Base-by-base conservation (phyloP, 2,797 vertebrate genomes). In the Cyprinodon diabolis region DNA sequence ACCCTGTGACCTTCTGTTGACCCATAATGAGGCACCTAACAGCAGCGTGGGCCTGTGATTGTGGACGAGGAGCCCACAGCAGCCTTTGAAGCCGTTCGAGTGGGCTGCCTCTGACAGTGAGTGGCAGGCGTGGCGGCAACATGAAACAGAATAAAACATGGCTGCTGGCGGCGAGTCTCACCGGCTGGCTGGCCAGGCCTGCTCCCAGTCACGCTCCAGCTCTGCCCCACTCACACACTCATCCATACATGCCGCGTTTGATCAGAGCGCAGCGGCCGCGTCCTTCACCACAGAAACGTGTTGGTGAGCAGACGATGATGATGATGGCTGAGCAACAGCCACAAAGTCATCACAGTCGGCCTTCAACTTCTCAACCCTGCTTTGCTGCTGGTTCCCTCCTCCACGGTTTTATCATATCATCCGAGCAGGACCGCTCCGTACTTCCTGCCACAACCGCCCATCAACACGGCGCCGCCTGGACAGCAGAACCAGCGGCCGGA, bases 71-170 rank as follows among this genome's bases (percentile, higher is more conserved):
- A 84, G 79, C 62, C 81, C 78, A 83, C 81, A 83, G 81, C 70
- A 66, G 83, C 77, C 91, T 94, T 93, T 94, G 93, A 93, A 93
- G 92, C 83, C 72, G 77, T 87, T 66, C 86, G 89, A 91, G 90
- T 87, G 89, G 88, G 87, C 76, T 70, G 78, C 83, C 84, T 86
- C 90, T 94, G 94, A 94, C 93, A 94, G 92, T 94, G 92, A 94
- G 87, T 94, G 93, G 90, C 91, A 91, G 89, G 80, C 87, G 69
- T 88, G 88, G 91, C 86, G 86, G 83, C 85, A 88, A 93, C 93
- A 95, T 95, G 92, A 95, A 95, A 95, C 88, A 87, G 94, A 95
- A 94, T 95, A 94, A 95, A 94, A 91, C 92, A 92, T 91, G 89
- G 81, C 86, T 86, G 79, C 88, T 92, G 88, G 89, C 80, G 89